Percentiles rank a stretch among this genome's conserved stretches.
Conservation (phyloP, 2,113 vertebrate genomes). For the Cephalopterus ornatus region DNA sequence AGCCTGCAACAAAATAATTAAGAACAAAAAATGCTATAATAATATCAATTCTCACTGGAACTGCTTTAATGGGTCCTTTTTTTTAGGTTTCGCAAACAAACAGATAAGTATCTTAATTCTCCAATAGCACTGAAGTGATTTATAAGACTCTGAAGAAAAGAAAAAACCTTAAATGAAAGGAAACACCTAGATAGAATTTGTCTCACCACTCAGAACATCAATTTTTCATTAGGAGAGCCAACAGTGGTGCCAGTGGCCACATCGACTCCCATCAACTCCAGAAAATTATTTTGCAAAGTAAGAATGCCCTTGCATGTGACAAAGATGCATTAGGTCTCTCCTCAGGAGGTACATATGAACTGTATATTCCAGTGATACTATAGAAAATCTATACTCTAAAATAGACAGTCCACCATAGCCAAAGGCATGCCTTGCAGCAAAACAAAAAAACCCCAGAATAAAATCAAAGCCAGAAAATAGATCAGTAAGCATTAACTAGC, state of each 20-base stretch:
- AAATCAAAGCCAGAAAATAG: neutral
- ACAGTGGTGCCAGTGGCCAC: neutral
- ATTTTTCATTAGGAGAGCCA: neutral
- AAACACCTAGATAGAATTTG: neutral
- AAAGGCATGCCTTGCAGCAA: neutral
- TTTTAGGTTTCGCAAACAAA: neutral
- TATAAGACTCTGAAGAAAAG: neutral
- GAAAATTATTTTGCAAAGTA: constrained; percentile 34
- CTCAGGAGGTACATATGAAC: neutral
- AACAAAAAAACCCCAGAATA: neutral
- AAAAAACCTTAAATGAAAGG: neutral
- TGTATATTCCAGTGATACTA: neutral
- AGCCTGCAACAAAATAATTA: neutral
- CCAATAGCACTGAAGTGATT: neutral
- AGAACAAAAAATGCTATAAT: neutral
- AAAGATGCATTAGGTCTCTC: neutral
- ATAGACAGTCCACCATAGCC: neutral
- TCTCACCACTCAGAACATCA: neutral
- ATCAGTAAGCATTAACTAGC: neutral
- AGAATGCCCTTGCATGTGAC: neutral
- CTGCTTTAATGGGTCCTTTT: neutral
- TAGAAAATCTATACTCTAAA: neutral
- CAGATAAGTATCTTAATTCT: neutral
- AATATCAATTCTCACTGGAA: neutral
- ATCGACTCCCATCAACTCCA: neutral